A percentile compares a stretch with the other conserved stretches of the same genome.
phyloP scores from a whole-genome alignment of 2,113 vertebrate genomes.

The Procapra przewalskii region DNA sequence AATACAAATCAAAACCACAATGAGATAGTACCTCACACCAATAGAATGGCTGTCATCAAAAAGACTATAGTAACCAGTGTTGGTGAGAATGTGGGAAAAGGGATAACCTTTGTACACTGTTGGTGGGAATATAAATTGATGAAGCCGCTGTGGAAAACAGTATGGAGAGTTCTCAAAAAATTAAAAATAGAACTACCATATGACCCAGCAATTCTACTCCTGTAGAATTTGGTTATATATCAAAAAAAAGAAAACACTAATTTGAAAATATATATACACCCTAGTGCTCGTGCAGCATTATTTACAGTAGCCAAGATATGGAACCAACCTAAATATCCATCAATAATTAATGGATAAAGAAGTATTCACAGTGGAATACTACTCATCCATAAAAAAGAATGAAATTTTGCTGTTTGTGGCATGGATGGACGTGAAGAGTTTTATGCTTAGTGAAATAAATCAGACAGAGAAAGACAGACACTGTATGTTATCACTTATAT shows the following conservation, averaged over 20 bases:
- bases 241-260: background rate
- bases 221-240: background rate
- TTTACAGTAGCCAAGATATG: background rate
- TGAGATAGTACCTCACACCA: background rate
- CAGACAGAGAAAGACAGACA: background rate
- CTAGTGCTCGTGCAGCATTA: background rate
- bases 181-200: background rate
- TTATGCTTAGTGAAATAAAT: background rate
- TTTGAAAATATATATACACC: background rate
- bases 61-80: background rate
- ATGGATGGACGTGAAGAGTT: background rate
- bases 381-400: background rate
- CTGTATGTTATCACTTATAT: background rate
- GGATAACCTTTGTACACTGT: background rate
- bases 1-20: background rate
- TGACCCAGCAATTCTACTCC: background rate
- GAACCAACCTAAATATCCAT: background rate
- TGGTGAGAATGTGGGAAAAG: background rate
- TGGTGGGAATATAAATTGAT: background rate
- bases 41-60: background rate
- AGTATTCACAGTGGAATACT: background rate
- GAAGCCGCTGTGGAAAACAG: background rate
- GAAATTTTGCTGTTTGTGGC: background rate
- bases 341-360: background rate
- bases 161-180: background rate